phyloP scores from a whole-genome alignment of 2,113 vertebrate genomes.

The Sula dactylatra region DNA sequence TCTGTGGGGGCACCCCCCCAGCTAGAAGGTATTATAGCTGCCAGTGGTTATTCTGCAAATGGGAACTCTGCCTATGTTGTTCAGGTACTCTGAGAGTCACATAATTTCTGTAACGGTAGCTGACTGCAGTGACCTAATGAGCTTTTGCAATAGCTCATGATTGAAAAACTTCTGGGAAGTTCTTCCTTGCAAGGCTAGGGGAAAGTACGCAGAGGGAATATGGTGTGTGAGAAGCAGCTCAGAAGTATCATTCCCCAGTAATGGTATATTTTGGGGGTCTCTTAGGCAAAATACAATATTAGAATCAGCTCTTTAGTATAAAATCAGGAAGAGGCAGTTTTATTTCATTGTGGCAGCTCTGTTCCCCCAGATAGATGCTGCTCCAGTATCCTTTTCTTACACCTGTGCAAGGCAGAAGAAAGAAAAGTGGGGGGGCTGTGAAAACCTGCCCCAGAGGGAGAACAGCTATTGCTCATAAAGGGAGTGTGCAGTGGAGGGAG shows the following conservation, averaged over 20 bases:
- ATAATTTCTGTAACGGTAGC: not conserved
- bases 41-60: not conserved
- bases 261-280: not conserved
- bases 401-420: not conserved
- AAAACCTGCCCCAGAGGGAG: not conserved
- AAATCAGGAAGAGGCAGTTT: not conserved
- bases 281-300: not conserved
- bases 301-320: not conserved
- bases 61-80: not conserved
- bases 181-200: not conserved
- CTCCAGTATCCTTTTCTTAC: not conserved
- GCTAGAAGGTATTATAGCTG: not conserved
- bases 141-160: not conserved
- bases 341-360: not conserved
- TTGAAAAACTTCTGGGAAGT: not conserved
- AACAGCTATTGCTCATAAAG: not conserved
- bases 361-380: not conserved
- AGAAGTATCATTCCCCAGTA: not conserved
- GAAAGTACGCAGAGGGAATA: not conserved
- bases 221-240: not conserved
- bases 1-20: not conserved
- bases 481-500: not conserved
- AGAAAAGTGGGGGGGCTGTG: not conserved
- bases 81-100: not conserved
- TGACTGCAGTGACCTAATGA: not conserved